Evolutionary conservation across 2,888 invertebrate genomes (phyloP).

Genomic region (Diachrysia chrysitis): DNA sequence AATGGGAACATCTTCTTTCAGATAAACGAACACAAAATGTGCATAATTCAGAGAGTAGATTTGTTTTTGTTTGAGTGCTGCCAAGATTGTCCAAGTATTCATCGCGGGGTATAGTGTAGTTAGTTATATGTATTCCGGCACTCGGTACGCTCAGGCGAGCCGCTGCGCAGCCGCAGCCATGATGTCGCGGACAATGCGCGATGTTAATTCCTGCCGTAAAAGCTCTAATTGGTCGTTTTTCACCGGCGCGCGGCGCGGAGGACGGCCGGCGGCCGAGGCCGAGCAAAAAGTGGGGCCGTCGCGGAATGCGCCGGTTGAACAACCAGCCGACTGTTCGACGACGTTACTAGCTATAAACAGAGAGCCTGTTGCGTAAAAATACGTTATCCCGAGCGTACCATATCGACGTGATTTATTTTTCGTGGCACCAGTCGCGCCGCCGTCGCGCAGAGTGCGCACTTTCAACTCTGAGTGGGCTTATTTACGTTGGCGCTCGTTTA

Average conservation of each 20-base stretch:
- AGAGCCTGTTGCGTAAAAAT: conserved; percentile 87
- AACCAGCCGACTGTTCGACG: conserved; percentile 83
- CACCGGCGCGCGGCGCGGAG: conserved; percentile 65
- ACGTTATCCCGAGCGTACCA: conserved; percentile 81
- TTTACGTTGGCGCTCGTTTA: conserved; percentile 83
- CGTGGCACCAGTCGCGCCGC: conserved; percentile 65
- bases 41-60: conserved; percentile 68
- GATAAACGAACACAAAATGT: conserved; percentile 72
- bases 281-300: conserved; percentile 87
- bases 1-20: conserved; percentile 68
- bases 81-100: conserved; percentile 63
- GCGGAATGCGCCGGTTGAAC: conserved; percentile 88
- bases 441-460: conserved; percentile 67
- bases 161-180: conserved; percentile 46
- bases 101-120: conserved; percentile 59
- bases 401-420: conserved; percentile 83
- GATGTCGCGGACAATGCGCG: conserved; percentile 73
- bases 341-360: conserved; percentile 83
- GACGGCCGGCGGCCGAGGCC: conserved; percentile 65
- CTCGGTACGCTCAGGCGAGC: conserved; percentile 24
- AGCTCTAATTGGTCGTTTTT: conserved; percentile 85
- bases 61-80: conserved; percentile 65
- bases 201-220: conserved; percentile 84
- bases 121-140: conserved; percentile 32
- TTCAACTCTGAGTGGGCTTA: conserved; percentile 78